Evolutionary conservation across 2,797 vertebrate species (phyloP).

Genomic region (Euphonia xanthogaster): DNA sequence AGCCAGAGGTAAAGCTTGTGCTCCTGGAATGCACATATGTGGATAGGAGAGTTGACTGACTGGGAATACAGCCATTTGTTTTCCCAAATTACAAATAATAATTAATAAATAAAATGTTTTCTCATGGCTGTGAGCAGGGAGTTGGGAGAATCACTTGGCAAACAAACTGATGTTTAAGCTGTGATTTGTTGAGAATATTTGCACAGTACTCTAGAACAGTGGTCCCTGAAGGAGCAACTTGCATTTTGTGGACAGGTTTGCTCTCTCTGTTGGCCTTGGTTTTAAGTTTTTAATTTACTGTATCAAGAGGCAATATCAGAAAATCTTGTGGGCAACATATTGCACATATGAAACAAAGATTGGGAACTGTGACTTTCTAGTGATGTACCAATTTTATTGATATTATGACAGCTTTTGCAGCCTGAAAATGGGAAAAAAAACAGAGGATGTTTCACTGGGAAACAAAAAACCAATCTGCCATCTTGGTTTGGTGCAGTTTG

Average conservation of each 20-base stretch:
- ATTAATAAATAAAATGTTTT: slow-evolving; percentile 65
- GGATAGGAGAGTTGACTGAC: neutral
- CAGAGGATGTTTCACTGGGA: neutral
- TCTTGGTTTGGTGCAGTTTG: neutral
- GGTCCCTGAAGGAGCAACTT: neutral
- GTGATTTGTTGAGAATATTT: slow-evolving; percentile 41
- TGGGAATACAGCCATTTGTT: slow-evolving; percentile 49
- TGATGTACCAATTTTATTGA: neutral
- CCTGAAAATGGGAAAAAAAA: neutral
- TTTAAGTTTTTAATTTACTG: slow-evolving; percentile 36
- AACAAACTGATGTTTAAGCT: slow-evolving; percentile 30
- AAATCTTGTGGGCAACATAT: neutral
- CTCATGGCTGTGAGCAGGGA: neutral
- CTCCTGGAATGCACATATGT: slow-evolving; percentile 18
- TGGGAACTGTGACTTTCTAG: neutral
- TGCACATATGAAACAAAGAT: neutral
- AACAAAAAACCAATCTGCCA: neutral
- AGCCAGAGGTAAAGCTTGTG: neutral
- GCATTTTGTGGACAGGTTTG: neutral
- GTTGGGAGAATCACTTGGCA: slow-evolving; percentile 21
- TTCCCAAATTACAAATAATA: slow-evolving; percentile 58
- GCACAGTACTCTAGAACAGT: neutral
- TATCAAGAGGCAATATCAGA: neutral
- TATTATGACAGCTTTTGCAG: neutral
- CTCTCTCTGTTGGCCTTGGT: neutral